These are phyloP conservation scores for Cavia porcellus DNA, from an alignment of 2,113 vertebrate genomes.

Conservation along the genomic window DNA sequence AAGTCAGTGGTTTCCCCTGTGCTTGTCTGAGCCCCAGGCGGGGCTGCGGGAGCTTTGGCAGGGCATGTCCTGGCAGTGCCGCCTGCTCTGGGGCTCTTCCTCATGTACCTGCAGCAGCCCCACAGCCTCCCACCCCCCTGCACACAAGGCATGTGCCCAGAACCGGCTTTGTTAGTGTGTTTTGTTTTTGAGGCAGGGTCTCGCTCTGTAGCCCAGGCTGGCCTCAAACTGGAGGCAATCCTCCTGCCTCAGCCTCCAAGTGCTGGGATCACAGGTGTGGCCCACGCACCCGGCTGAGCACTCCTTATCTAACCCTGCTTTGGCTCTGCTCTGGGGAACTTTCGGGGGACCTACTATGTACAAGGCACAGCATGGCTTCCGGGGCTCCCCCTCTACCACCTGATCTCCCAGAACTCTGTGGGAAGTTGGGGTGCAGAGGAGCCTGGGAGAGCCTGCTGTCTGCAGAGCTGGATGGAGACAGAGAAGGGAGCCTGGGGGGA, in stretches of 20 bases:
- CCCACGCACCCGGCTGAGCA: background rate
- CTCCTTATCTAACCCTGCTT: background rate
- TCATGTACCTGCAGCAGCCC: background rate
- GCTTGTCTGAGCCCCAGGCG: background rate
- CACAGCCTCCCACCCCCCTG: background rate
- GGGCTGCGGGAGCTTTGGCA: background rate
- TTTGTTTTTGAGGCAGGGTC: background rate
- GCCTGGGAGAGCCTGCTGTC: background rate
- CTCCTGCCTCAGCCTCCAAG: background rate
- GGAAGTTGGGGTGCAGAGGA: background rate
- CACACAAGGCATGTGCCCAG: background rate
- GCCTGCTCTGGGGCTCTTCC: too few species aligned
- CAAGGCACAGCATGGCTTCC: background rate
- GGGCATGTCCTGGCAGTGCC: background rate
- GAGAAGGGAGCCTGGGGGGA: background rate
- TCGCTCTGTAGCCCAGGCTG: background rate
- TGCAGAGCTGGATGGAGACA: background rate
- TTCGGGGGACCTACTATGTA: background rate
- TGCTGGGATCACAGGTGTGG: background rate
- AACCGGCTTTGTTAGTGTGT: background rate
- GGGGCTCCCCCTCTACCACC: fast-evolving
- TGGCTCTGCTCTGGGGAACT: background rate
- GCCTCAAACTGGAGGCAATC: background rate
- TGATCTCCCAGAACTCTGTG: fast-evolving
- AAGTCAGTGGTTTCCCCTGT: background rate